A percentile compares a stretch with the other conserved stretches of the same genome.
Conservation (phyloP, 2,113 vertebrate genomes). For the Calyptomena viridis region DNA sequence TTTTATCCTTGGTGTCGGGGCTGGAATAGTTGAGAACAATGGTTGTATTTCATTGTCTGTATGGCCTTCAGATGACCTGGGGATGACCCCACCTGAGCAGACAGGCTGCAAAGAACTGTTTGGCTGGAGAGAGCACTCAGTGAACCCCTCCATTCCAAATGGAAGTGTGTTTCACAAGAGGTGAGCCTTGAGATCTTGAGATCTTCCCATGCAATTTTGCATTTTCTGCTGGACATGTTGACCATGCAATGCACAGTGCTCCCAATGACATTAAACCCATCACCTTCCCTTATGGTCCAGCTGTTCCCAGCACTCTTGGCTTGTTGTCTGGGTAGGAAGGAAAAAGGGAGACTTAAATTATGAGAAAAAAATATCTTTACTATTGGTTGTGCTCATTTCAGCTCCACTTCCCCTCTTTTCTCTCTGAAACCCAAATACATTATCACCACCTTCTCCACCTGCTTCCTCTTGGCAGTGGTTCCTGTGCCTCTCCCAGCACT, state of each 20-base stretch:
- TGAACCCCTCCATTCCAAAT: not conserved
- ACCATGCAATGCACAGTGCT: rapidly evolving
- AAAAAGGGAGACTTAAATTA: not conserved
- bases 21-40: rapidly evolving
- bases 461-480: not conserved
- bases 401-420: not conserved
- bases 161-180: not conserved
- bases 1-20: rapidly evolving
- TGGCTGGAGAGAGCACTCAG: not conserved
- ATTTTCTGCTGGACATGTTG: not conserved
- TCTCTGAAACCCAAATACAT: not conserved
- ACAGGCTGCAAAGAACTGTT: not conserved
- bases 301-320: not conserved
- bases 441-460: not conserved
- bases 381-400: not conserved
- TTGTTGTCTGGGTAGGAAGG: not conserved
- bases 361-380: not conserved
- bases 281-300: not conserved
- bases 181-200: not conserved
- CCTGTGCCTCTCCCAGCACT: not conserved
- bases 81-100: not conserved
- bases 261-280: not conserved
- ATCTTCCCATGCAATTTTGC: not conserved
- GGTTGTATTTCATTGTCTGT: not conserved
- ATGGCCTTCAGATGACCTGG: not conserved